Base-by-base conservation (phyloP, 2,888 invertebrate genomes). In the Argyra leucocephala region DNA sequence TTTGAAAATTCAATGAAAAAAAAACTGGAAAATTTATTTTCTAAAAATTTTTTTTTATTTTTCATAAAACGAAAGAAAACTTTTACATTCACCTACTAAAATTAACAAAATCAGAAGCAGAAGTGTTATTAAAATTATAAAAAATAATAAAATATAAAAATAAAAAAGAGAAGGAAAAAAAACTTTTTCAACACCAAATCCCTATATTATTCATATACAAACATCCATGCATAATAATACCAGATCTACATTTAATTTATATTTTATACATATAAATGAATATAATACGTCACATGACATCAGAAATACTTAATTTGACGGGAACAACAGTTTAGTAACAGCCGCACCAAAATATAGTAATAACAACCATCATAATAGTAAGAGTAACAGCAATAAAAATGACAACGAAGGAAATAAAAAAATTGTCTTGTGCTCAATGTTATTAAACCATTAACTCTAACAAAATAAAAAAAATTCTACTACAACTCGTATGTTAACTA, bases 171-270 rank as follows among this genome's bases (percentile, higher is more conserved):
- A n/a, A n/a, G n/a, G n/a, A 37, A 37, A 10, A 10, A 37, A 15
- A 48, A 48, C 18, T 48, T 48, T 48, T 48, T n/a, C 18, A 48
- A 48, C 48, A 48, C 48, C 48, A n/a, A 48, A 48, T 48, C 48
- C 48, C 48, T 5, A n/a, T n/a, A n/a, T n/a, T n/a, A n/a, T n/a
- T 31, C 5, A 31, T 7, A 31, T 31, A 31, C 31, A 31, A 31
- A 31, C 31, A 31, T 10, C 5, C 31, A 31, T 10, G 10, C 31
- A 31, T n/a, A n/a, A 31, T 31, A 31, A 31, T 10, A 10, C 7
- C 31, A 31, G 7, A 31, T 31, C 10, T 31, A 12, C 12, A 31
- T 31, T 31, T 31, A 31, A 31, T 31, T 31, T 31, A 31, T 12
- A 31, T 31, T n/a, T 7, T 10, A 31, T 31, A 31, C 31, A 31